Evolutionary conservation across 2,888 invertebrate species (phyloP).

Genomic region (Belgica antarctica): DNA sequence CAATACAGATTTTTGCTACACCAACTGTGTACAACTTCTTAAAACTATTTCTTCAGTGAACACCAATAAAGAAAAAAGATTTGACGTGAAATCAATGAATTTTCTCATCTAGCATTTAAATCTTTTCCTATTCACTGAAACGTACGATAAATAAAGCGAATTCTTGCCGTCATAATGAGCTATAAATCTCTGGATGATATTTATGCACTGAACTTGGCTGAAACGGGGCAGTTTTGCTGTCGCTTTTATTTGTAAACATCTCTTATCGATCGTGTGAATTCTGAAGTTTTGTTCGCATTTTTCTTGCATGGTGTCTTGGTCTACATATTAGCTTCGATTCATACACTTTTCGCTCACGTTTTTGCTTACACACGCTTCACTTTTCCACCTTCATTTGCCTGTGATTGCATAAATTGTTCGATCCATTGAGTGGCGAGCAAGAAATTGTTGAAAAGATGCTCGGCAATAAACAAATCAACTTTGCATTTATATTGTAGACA

Average conservation of each 20-base stretch:
- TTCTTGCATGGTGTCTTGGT: neutral
- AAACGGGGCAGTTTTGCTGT: neutral
- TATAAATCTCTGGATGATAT: neutral
- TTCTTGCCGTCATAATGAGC: slow-evolving; percentile 21
- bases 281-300: neutral
- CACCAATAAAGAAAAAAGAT: too few relatives aligned
- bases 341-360: slow-evolving; percentile 6
- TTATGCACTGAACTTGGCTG: neutral
- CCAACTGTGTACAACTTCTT: too few relatives aligned
- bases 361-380: neutral
- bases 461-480: slow-evolving; percentile 20
- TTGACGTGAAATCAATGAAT: neutral
- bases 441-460: neutral
- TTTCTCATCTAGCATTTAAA: slow-evolving; percentile 7
- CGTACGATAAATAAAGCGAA: neutral
- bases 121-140: too few relatives aligned
- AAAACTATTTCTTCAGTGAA: too few relatives aligned
- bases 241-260: neutral
- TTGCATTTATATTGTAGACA: slow-evolving; percentile 19
- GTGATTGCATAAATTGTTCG: neutral
- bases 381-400: neutral
- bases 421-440: neutral
- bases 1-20: too few relatives aligned
- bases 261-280: slow-evolving; percentile 19
- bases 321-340: slow-evolving; percentile 13